Evolutionary conservation across 92 coral and sea anemone species (phyloP).

Genomic region (Porites rus): DNA sequence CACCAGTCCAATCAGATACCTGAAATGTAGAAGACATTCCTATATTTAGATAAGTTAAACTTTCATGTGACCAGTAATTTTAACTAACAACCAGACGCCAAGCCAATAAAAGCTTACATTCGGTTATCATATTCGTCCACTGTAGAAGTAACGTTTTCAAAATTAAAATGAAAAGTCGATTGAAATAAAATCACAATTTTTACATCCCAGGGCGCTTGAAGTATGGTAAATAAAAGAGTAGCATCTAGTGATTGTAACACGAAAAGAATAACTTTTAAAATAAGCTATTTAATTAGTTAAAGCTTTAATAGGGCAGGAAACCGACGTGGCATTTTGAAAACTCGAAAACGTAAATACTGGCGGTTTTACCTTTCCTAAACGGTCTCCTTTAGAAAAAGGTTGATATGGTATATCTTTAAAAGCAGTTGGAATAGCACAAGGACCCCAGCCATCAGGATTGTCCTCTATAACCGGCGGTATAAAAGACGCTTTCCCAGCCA

Average conservation of each 20-base stretch:
- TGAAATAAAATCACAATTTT: no score
- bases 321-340: slow-evolving; percentile 22
- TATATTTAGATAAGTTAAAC: neutral
- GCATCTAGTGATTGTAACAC: neutral
- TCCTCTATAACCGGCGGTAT: slow-evolving; percentile 95
- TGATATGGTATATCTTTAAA: slow-evolving; percentile 98
- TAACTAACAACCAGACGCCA: no score
- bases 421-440: slow-evolving; percentile 96
- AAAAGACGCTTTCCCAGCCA: slow-evolving; percentile 88
- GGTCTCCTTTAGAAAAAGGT: slow-evolving; percentile 98
- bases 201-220: no score
- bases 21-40: neutral
- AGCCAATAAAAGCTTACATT: no score
- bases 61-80: neutral
- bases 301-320: neutral
- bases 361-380: slow-evolving; percentile 90
- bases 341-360: neutral
- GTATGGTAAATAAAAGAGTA: no score
- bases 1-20: slow-evolving; percentile 99
- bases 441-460: slow-evolving; percentile 99
- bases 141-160: no score
- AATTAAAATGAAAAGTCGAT: no score
- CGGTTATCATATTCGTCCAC: no score
- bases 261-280: neutral
- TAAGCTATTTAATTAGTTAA: neutral